phyloP scores from a whole-genome alignment of 2,113 vertebrate species.

The Axis porcinus region DNA sequence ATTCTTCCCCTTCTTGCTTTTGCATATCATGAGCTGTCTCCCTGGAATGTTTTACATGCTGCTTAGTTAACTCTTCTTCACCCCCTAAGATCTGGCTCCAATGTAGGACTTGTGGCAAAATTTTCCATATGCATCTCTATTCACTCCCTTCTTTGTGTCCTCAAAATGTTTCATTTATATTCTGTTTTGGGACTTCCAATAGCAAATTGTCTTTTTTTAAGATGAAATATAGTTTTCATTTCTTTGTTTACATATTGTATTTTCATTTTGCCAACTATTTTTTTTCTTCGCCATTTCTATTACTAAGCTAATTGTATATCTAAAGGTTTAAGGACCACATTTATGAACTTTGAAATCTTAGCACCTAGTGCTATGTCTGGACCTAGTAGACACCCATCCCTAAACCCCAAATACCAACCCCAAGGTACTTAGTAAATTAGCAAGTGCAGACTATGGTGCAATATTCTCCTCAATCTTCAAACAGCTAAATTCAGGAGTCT shows the following conservation, averaged over 20 bases:
- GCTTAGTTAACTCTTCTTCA: background rate
- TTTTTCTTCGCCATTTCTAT: background rate
- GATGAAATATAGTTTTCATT: background rate
- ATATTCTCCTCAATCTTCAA: background rate
- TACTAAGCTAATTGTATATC: background rate
- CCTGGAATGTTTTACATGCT: background rate
- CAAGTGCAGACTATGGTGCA: background rate
- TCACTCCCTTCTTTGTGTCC: background rate
- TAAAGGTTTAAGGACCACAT: background rate
- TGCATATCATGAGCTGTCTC: background rate
- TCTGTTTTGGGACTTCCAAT: background rate
- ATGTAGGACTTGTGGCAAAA: background rate
- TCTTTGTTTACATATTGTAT: background rate
- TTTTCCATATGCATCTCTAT: background rate
- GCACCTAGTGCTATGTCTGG: background rate
- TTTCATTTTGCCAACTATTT: background rate
- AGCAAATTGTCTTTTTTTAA: background rate
- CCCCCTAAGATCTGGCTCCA: background rate
- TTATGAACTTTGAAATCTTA: background rate
- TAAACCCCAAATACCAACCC: background rate
- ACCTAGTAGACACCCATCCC: rapidly evolving
- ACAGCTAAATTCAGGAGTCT: background rate
- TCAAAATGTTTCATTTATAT: background rate
- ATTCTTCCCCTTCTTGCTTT: conserved; percentile 23
- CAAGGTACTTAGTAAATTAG: background rate